These are phyloP conservation scores for Bombus huntii DNA, from an alignment of 1,140 invertebrate species.

Conservation along the genomic window DNA sequence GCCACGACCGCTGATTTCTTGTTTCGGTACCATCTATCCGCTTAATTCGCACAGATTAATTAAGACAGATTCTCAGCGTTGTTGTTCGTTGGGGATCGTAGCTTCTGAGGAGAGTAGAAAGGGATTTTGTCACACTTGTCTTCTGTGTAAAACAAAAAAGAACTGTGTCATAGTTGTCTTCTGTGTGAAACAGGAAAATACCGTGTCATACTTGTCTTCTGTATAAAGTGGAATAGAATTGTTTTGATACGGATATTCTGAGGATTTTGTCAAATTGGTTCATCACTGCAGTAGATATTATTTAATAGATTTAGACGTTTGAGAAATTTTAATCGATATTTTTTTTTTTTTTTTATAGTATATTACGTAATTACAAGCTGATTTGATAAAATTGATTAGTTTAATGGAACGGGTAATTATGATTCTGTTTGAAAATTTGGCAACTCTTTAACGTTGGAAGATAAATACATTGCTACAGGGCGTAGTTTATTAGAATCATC, in stretches of 20 bases:
- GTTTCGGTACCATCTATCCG: neutral
- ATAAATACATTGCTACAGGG: neutral
- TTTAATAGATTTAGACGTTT: neutral
- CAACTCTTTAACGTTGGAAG: neutral
- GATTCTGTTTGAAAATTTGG: neutral
- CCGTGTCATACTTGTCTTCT: neutral
- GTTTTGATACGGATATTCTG: neutral
- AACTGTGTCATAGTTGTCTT: neutral
- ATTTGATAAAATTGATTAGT: too few species aligned
- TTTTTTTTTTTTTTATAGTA: too few species aligned
- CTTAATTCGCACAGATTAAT: constrained; percentile 9
- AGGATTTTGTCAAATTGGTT: neutral
- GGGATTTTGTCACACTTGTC: neutral
- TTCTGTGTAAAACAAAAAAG: neutral
- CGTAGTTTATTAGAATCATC: neutral
- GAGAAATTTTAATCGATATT: neutral
- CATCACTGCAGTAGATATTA: neutral
- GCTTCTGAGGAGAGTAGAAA: neutral
- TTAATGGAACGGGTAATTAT: too few species aligned
- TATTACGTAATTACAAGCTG: too few species aligned
- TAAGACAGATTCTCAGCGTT: neutral
- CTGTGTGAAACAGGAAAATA: neutral
- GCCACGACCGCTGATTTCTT: constrained; percentile 8
- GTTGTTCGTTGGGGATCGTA: neutral
- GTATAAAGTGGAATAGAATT: neutral